Conservation (phyloP, 2,888 invertebrate genomes). For the Acrocyrtus sp. region DNA sequence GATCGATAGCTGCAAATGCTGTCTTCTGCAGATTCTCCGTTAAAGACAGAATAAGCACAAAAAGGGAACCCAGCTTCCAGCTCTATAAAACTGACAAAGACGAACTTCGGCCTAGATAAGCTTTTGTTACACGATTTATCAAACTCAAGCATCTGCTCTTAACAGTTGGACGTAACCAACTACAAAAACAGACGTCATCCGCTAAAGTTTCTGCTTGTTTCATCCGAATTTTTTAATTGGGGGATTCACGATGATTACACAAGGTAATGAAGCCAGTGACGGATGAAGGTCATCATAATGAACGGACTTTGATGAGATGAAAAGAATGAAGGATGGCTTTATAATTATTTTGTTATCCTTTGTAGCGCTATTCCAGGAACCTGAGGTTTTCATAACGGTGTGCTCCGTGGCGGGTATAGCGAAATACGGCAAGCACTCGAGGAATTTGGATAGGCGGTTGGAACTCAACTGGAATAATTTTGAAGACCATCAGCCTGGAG, state of each 20-base stretch:
- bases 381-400: conserved; percentile 55
- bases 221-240: not conserved
- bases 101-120: too few species aligned
- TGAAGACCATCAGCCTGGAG: conserved; percentile 52
- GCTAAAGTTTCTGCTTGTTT: conserved; percentile 4
- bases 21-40: not conserved
- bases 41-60: conserved; percentile 9
- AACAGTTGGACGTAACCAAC: not conserved
- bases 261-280: too few species aligned
- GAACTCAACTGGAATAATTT: conserved; percentile 62
- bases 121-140: too few species aligned
- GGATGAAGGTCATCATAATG: conserved; percentile 1
- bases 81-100: not conserved
- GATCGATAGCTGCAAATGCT: not conserved
- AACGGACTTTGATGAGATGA: not conserved
- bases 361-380: conserved; percentile 54
- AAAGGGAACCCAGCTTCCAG: conserved; percentile 24
- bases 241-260: conserved; percentile 17
- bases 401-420: conserved; percentile 45
- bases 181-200: not conserved
- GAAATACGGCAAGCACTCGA: conserved; percentile 51
- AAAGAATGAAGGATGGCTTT: not conserved
- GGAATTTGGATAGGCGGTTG: conserved; percentile 51
- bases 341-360: not conserved
- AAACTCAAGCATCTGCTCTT: too few species aligned